These are phyloP conservation scores for Nanger granti DNA, from an alignment of 2,113 vertebrate genomes.

Conservation along the genomic window DNA sequence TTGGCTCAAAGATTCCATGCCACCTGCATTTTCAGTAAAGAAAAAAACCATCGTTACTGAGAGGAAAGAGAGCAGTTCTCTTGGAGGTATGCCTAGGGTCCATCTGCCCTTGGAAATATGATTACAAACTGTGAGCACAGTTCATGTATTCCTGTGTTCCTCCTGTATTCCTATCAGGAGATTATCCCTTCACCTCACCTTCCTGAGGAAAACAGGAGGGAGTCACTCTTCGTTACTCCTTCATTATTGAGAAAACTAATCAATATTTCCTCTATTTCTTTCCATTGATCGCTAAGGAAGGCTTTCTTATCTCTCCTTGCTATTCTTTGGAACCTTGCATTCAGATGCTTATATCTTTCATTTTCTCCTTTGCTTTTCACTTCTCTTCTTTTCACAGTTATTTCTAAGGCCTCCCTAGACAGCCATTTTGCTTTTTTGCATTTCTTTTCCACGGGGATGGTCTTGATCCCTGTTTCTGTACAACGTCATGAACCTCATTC, in stretches of 20 bases:
- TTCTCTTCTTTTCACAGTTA: no score
- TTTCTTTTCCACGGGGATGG: no score
- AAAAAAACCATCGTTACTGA: background rate
- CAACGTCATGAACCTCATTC: rapidly evolving
- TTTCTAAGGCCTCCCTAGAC: no score
- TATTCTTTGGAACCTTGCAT: no score
- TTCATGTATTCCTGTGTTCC: background rate
- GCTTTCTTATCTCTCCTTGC: no score
- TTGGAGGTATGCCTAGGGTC: background rate
- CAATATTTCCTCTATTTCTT: background rate
- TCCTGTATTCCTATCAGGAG: background rate
- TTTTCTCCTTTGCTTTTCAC: no score
- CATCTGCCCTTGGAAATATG: background rate
- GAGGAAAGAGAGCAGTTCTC: background rate
- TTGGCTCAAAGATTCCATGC: slow-evolving; percentile 8
- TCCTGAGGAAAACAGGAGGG: background rate
- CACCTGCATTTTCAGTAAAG: background rate
- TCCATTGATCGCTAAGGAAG: no score
- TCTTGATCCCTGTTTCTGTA: no score
- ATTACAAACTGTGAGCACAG: background rate
- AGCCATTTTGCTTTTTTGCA: no score
- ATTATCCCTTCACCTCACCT: background rate
- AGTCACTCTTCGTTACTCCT: background rate
- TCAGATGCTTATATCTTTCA: no score
- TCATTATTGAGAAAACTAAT: background rate